Conservation (phyloP, 2,888 invertebrate species). For the Chironomus riparius region DNA sequence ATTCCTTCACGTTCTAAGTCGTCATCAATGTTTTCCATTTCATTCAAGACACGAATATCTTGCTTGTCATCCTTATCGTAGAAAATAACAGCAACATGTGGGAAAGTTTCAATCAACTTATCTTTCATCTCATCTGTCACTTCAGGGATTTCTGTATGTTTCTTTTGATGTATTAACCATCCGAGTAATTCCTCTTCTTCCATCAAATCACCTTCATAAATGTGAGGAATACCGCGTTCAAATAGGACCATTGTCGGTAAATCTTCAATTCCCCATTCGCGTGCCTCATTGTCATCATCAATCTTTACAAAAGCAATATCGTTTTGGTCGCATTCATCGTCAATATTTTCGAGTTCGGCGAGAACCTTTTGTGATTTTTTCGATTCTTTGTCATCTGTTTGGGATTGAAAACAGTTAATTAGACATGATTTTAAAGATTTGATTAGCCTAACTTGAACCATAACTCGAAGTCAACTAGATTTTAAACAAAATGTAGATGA, state of each 20-base stretch:
- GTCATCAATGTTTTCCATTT: conserved; percentile 86
- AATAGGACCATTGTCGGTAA: conserved; percentile 65
- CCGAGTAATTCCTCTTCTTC: conserved; percentile 84
- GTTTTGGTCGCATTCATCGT: conserved; percentile 87
- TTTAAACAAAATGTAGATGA: too few species aligned
- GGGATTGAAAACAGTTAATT: conserved; percentile 34
- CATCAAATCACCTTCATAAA: conserved; percentile 75
- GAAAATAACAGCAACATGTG: conserved; percentile 80
- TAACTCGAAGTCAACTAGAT: too few species aligned
- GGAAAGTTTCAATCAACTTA: conserved; percentile 68
- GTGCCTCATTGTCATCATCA: conserved; percentile 77
- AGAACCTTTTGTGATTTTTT: conserved; percentile 82
- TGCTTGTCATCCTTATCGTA: conserved; percentile 87
- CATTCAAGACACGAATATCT: conserved; percentile 76
- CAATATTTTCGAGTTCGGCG: conserved; percentile 79
- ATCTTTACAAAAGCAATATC: conserved; percentile 88
- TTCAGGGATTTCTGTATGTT: conserved; percentile 84
- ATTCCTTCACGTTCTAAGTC: conserved; percentile 84
- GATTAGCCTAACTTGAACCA: too few species aligned
- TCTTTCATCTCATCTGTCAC: conserved; percentile 92
- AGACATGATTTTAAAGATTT: too few species aligned
- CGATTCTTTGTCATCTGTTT: conserved; percentile 77
- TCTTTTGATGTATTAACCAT: conserved; percentile 84
- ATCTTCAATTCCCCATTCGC: conserved; percentile 77
- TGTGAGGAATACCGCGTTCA: conserved; percentile 62